Base-by-base conservation (phyloP, 2,797 vertebrate species). In the Eleutherodactylus coqui region DNA sequence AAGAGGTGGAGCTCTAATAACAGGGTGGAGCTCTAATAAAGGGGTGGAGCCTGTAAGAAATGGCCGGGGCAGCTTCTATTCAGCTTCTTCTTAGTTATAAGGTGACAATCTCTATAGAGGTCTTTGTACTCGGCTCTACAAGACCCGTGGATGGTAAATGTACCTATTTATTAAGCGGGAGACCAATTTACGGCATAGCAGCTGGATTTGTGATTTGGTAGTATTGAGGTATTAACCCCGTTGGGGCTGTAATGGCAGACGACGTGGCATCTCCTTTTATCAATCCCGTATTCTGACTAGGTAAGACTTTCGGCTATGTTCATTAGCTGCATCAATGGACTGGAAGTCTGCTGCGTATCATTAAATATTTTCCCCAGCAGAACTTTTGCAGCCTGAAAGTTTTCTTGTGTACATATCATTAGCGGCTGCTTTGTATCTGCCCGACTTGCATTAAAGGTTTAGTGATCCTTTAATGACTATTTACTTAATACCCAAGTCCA, bases 391-490 rank as follows among this genome's bases (percentile, higher is more conserved):
- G 11, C 16, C 41, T 69, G 7, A 38, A 69, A 69, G 64, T 69
- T 73, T 45, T 27, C n/a, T 11, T 27, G 38, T 45, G 5, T 45
- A 14, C 14, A 16, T 73, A 45, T 45, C 41, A 73, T 73, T 73
- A 73, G 70, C 41, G 41, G 1, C 41, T 45, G 38, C 27, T 73
- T 27, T 27, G 70, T 16, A 24, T 27, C 1, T 27, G 21, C 70
- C 11, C 24, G 5, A 10, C 69, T 70, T 41, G 36, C 67, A 70
- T 38, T 70, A 70, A 70, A 70, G 24, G 70, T 73, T 73, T 45
- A 73, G 24, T 73, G 70, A 45, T 73, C 70, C n/a, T 70, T 73
- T 77, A 58, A 58, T 55, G 51, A 24, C 32, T 77, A 77, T 77
- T 77, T 77, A 38, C 51, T 16, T 77, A 77, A 58, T 38, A 24